Conservation (phyloP, 1,140 invertebrate genomes). For the Trichomalopsis sarcophagae region DNA sequence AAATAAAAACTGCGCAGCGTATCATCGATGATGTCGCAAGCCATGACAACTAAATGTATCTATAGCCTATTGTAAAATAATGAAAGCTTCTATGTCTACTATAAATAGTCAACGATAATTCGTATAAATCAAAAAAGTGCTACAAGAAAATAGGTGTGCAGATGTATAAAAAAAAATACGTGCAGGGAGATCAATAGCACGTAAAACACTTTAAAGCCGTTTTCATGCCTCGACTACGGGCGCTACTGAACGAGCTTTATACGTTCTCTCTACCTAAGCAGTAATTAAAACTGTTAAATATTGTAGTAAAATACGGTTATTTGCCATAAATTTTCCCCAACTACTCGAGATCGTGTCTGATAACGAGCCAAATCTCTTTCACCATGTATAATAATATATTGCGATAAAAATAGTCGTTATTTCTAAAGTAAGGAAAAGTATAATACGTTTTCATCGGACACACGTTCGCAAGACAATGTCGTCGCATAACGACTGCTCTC, state of each 20-base stretch:
- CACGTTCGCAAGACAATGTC: background rate
- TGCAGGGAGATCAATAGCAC: constrained; percentile 20
- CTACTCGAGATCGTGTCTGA: constrained; percentile 11
- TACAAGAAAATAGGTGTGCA: constrained; percentile 30
- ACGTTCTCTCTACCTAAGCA: constrained; percentile 24
- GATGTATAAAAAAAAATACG: constrained; percentile 28
- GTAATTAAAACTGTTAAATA: constrained; percentile 6
- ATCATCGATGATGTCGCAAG: constrained; percentile 31
- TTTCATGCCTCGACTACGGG: constrained; percentile 27
- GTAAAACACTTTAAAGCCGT: constrained; percentile 13
- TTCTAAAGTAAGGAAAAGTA: constrained; percentile 1
- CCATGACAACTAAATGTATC: constrained; percentile 21
- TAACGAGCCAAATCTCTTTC: constrained; percentile 26
- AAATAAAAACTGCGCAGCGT: constrained; percentile 26
- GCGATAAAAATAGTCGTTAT: constrained; percentile 37
- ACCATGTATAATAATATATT: constrained; percentile 29
- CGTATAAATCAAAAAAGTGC: background rate
- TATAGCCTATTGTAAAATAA: constrained; percentile 22
- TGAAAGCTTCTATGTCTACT: constrained; percentile 21
- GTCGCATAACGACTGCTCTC: no score
- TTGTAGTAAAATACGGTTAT: background rate
- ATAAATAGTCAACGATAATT: background rate
- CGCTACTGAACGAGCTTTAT: background rate
- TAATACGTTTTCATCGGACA: constrained; percentile 2
- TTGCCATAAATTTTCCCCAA: background rate